Conservation (phyloP, 2,113 vertebrate species). For the Passer montanus region DNA sequence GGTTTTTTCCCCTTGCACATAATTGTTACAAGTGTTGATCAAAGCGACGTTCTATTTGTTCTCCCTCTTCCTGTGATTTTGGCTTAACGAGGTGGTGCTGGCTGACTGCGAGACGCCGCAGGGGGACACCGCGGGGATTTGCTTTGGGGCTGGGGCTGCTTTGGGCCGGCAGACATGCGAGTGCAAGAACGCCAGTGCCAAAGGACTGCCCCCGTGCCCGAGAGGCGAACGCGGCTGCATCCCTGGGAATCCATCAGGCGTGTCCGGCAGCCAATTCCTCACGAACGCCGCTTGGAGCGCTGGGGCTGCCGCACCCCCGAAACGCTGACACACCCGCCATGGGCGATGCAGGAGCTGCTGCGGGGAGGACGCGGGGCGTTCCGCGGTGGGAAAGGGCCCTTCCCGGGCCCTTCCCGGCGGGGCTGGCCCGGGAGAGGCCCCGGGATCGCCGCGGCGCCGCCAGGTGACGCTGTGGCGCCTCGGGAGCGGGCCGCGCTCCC, state of each 20-base stretch:
- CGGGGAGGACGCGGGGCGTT: background rate
- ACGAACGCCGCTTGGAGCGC: rapidly evolving
- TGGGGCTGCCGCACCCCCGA: background rate
- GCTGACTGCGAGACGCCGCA: rapidly evolving
- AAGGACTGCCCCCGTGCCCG: rapidly evolving
- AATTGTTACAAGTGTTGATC: background rate
- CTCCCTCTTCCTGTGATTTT: background rate
- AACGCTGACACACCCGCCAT: rapidly evolving
- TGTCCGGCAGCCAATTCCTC: rapidly evolving
- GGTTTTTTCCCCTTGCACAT: background rate
- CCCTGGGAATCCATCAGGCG: rapidly evolving
- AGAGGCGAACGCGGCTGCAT: rapidly evolving
- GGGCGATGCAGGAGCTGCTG: background rate
- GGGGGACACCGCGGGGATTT: rapidly evolving
- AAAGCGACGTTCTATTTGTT: background rate
- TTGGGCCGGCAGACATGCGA: rapidly evolving
- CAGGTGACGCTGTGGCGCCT: background rate
- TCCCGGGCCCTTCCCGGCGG: background rate
- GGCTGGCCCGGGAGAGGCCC: rapidly evolving
- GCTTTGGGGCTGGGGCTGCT: background rate
- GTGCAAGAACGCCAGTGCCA: rapidly evolving
- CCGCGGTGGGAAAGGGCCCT: rapidly evolving
- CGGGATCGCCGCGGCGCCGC: background rate
- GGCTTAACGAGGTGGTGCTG: rapidly evolving
- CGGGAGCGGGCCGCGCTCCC: background rate